phyloP scores from a whole-genome alignment of 2,113 vertebrate species.

The Oreochromis tanganicae region DNA sequence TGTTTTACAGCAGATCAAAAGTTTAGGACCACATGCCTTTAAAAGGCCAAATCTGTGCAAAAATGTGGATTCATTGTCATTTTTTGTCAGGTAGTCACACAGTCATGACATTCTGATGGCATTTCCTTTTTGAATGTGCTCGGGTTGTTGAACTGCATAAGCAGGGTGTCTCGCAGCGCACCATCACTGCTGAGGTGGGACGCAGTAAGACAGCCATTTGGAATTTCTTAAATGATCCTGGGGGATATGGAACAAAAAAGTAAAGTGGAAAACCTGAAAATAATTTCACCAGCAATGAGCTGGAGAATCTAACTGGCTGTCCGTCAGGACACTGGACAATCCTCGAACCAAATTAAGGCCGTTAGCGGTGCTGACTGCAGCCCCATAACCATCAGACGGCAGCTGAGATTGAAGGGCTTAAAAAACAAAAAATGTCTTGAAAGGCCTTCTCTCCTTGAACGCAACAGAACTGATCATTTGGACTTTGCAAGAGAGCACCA shows the following conservation, averaged over 20 bases:
- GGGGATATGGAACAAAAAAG: background rate
- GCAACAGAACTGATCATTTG: background rate
- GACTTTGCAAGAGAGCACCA: background rate
- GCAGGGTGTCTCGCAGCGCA: background rate
- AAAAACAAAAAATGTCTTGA: background rate
- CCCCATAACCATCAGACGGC: background rate
- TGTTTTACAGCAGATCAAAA: background rate
- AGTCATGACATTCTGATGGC: background rate
- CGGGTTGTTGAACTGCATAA: background rate
- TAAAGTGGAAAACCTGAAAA: background rate
- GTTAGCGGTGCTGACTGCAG: background rate
- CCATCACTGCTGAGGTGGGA: background rate
- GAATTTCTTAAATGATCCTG: background rate
- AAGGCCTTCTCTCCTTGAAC: background rate
- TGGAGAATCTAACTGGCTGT: background rate
- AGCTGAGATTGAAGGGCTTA: background rate
- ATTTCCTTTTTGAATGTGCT: background rate
- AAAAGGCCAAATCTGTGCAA: background rate
- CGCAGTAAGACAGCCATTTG: background rate
- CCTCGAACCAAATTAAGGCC: background rate
- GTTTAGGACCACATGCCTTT: background rate
- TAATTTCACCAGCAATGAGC: background rate
- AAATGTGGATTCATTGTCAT: background rate
- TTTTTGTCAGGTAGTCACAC: background rate
- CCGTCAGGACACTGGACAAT: background rate